Base-by-base conservation (phyloP, 2,888 invertebrate genomes). In the Malachius bipustulatus region DNA sequence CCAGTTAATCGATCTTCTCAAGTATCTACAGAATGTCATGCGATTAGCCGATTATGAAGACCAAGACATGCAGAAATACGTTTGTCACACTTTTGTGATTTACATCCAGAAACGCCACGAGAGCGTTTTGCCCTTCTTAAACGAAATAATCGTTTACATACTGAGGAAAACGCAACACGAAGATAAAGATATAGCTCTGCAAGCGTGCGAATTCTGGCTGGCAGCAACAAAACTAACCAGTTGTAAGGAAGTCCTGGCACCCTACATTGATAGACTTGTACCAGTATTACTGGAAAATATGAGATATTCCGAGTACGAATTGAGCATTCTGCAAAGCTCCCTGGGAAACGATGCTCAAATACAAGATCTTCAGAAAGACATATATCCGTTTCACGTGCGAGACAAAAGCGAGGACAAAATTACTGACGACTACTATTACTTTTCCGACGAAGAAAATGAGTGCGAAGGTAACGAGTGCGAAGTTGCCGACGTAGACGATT, bases 201-300 rank as follows among this genome's bases (percentile, higher is more conserved):
- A 99, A 64, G 97, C 98, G 1, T 97, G 97, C 53, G 98, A 98
- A 62, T 99, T 98, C 66, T 99, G 97, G 97, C 65, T 98, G 33
- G 87, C 94, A 0, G 68, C 96, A 30, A 91, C 96, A 2, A 98
- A 98, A 56, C 84, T 93, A 54, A 78, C 77, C 50, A 77, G 93
- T 44, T 97, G 97, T 60, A 81, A 84, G 60, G 91, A 93, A 57
- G 87, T 90, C 13, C 67, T 98, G 4, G 72, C 77, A 2, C 82
- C 84, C 0, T 85, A 91, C 59, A 70, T 98, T 49, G 73, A 77
- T 1, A 76, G 83, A 43, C 67, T 98, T 19, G 75, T 97, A 40
- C 97, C 97, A 1, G 77, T 96, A 42, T 69, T 98, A 38, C 82
- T 98, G 12, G 81, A 82, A 45, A 93, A 96, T 45, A 99, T 99